Evolutionary conservation across 2,113 vertebrate genomes (phyloP).

Genomic region (Notiomystis cincta): DNA sequence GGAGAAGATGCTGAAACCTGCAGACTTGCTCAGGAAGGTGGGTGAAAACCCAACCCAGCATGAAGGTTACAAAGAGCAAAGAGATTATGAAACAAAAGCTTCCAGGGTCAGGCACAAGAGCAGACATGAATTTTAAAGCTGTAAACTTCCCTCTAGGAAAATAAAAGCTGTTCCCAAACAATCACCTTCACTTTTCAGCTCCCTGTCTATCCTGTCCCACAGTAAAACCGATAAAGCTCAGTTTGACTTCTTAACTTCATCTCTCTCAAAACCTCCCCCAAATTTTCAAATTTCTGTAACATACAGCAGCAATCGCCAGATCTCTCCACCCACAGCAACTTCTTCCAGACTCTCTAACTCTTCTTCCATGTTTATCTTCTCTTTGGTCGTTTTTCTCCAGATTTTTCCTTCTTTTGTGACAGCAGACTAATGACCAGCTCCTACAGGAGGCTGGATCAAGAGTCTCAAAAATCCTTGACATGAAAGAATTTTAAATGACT

Average conservation of each 20-base stretch:
- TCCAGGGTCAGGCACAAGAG: background rate
- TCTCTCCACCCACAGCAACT: background rate
- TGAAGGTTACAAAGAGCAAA: background rate
- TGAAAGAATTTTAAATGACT: background rate
- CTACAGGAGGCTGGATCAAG: background rate
- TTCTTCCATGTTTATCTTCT: background rate
- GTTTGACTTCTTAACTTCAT: background rate
- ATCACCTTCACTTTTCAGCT: background rate
- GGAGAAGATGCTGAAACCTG: background rate
- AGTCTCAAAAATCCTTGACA: conserved; percentile 16
- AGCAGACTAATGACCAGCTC: background rate
- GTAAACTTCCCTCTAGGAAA: background rate
- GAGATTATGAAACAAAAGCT: conserved; percentile 8
- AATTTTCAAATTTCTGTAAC: background rate
- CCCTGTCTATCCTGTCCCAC: background rate
- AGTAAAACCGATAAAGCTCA: background rate
- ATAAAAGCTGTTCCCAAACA: conserved; percentile 17
- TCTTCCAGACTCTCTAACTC: background rate
- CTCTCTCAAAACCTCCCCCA: background rate
- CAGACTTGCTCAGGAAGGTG: background rate
- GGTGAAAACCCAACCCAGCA: background rate
- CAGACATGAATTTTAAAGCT: background rate
- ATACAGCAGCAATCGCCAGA: background rate
- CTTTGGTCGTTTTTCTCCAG: background rate
- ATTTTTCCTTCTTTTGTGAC: background rate